Evolutionary conservation across 2,113 vertebrate genomes (phyloP).

Genomic region (Calyptomena viridis): DNA sequence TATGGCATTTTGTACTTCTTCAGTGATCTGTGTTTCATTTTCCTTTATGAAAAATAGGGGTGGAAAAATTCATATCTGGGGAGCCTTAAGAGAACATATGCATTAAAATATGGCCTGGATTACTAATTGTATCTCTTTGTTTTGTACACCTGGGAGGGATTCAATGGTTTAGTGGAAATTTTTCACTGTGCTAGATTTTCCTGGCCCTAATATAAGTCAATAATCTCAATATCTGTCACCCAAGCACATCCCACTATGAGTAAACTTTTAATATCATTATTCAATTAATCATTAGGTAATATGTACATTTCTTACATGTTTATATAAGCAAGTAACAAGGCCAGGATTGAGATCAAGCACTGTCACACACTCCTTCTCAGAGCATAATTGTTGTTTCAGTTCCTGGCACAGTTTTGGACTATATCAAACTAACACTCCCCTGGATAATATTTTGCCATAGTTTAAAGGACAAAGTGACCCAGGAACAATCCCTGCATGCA

Average conservation of each 20-base stretch:
- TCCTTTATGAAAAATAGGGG: not conserved
- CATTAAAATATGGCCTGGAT: not conserved
- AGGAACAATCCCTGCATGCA: not conserved
- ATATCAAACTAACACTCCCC: not conserved
- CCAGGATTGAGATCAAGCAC: not conserved
- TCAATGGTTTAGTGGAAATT: not conserved
- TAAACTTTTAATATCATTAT: not conserved
- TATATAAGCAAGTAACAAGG: not conserved
- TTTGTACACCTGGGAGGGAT: not conserved
- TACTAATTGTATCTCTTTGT: not conserved
- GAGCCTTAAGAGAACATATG: not conserved
- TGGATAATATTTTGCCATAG: not conserved
- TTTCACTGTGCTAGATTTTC: not conserved
- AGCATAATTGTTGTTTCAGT: not conserved
- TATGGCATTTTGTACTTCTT: not conserved
- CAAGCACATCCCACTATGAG: not conserved
- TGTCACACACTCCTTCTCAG: not conserved
- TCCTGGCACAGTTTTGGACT: not conserved
- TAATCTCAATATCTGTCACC: not conserved
- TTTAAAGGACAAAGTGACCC: not conserved
- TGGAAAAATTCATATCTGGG: not conserved
- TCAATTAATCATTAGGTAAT: not conserved
- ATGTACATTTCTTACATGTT: not conserved
- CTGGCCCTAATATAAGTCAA: not conserved
- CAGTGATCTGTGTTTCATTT: not conserved